Evolutionary conservation across 2,113 vertebrate species (phyloP).

Genomic region (Mesocricetus auratus): DNA sequence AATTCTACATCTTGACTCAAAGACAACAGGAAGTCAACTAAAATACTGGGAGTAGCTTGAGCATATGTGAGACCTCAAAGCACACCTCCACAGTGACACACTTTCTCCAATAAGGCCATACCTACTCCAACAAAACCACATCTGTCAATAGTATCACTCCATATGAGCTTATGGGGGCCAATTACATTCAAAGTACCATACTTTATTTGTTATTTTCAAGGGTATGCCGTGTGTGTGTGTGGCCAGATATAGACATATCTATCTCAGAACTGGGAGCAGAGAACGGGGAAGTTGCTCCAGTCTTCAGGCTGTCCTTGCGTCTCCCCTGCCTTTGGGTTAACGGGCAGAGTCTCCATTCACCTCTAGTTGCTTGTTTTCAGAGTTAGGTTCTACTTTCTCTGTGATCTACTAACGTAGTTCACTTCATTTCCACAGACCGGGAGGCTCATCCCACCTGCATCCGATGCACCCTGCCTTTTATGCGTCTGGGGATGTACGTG

Average conservation of each 20-base stretch:
- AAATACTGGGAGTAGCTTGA: too few relatives aligned
- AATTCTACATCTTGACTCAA: too few relatives aligned
- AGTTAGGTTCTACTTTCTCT: neutral
- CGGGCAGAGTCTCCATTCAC: neutral
- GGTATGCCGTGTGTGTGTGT: too few relatives aligned
- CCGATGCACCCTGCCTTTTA: neutral
- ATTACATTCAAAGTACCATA: too few relatives aligned
- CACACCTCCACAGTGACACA: too few relatives aligned
- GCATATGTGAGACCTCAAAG: too few relatives aligned
- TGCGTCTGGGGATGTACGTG: neutral
- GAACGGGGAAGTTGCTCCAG: neutral
- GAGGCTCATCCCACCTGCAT: neutral
- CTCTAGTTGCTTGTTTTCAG: neutral
- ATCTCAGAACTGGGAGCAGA: neutral
- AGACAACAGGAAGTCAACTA: too few relatives aligned
- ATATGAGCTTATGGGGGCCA: too few relatives aligned
- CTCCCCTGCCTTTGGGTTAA: neutral
- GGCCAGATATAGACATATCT: neutral
- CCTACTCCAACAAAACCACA: too few relatives aligned
- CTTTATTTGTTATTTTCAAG: too few relatives aligned
- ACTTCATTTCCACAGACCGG: neutral
- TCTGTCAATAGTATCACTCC: too few relatives aligned
- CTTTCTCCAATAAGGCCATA: too few relatives aligned
- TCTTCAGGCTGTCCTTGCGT: neutral
- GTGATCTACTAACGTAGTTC: neutral